Base-by-base conservation (phyloP, 2,113 vertebrate genomes). In the Promerops cafer region DNA sequence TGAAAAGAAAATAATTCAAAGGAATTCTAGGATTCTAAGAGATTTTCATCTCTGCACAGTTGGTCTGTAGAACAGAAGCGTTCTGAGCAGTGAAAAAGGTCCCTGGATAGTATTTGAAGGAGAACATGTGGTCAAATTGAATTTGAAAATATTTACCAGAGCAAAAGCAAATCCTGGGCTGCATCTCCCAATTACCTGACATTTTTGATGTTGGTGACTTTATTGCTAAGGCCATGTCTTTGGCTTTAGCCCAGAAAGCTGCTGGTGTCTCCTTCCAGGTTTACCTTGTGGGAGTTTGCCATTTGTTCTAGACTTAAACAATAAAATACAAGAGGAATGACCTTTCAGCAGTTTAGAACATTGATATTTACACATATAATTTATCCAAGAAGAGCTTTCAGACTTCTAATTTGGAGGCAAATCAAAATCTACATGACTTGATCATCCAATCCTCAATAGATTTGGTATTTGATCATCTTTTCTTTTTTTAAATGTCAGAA, bases 221-320 rank as follows among this genome's bases (percentile, higher is more conserved):
- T 59, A 59, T 89, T 81, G 54, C 27, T 42, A 23, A 83, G 21
- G 77, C 75, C 35, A 1, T 5, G 24, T 50, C 65, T 69, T 49
- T 77, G 77, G 50, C 69, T 92, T 54, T 24, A 33, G 59, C 44
- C 78, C 60, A 50, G 6, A 42, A 71, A 74, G 4, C 49, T n/a
- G 28, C 56, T 56, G 56, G 49, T 57, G 23, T 56, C 82, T 79
- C 63, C 65, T 8, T 0, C 45, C 74, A 87, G 64, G 39, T 79
- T 95, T 94, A 15, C 82, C 47, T 83, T 20, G 31, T 3, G 4
- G 61, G 74, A 85, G 16, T 82, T 82, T 89, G 85, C 72, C 64
- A 49, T 92, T 95, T 92, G 69, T 84, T 91, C 87, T 84, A 27
- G 81, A 79, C 56, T 94, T 87, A 89, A 93, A 93, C 71, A 92